Base-by-base conservation (phyloP, 2,113 vertebrate genomes). In the Chiloscyllium plagiosum region DNA sequence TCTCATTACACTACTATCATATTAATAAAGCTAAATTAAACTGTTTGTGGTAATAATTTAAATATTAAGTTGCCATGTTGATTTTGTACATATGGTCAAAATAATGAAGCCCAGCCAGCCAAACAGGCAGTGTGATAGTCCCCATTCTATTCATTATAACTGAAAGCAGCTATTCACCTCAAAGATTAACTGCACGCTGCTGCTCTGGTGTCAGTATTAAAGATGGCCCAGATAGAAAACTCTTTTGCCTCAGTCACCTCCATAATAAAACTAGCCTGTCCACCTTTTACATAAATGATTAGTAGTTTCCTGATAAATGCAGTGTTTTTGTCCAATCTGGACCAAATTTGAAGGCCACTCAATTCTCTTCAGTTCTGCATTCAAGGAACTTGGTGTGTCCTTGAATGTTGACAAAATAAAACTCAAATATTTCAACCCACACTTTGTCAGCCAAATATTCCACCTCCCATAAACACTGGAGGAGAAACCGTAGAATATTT, bases 1-100 rank as follows among this genome's bases (percentile, higher is more conserved):
- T 95, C 66, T 24, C 93, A 50, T 29, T 20, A 47, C 26, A 37
- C 69, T 29, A 24, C n/a, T 94, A 12, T 95, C 68, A 70, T 24
- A 47, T 50, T 95, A 70, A 50, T 52, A 50, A 68, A 52, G 7
- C 37, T 72, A 95, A 95, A 95, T 72, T 29, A 50, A 72, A 33
- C 93, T 26, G 66, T 68, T 12, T 72, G 6, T 95, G 93, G 93
- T 47, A 50, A 95, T 33, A 95, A 95, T 70, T 70, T 95, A 95
- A 72, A 95, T 72, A 47, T 72, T 95, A 29, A 50, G 47, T 95
- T 95, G 93, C 65, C 20, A 26, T 50, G 47, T 69, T 95, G 50
- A 95, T 72, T 95, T 10, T 15, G 69, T 72, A 24, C 93, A 95
- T 6, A 29, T 72, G 68, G 22, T 42, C 33, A 68, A 61, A 61